Percentiles rank a stretch among this genome's conserved stretches.
Evolutionary conservation across 2,888 invertebrate species (phyloP).

Genomic region (Cloeon dipterum): DNA sequence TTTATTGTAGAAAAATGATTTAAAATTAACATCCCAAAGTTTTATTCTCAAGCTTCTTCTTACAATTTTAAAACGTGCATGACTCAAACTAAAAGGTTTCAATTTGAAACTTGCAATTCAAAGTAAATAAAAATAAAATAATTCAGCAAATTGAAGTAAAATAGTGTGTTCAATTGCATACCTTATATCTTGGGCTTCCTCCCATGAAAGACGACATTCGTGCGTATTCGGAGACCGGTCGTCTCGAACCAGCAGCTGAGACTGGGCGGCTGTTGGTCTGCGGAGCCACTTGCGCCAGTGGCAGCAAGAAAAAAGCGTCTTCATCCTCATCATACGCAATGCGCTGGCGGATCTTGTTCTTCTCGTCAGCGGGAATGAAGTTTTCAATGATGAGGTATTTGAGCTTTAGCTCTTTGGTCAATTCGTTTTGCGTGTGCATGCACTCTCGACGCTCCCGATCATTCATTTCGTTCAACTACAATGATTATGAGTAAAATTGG

Average conservation of each 20-base stretch:
- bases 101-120: too few species aligned
- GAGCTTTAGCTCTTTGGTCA: constrained; percentile 54
- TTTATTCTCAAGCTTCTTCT: too few species aligned
- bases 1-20: too few species aligned
- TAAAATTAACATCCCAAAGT: too few species aligned
- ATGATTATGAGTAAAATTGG: too few species aligned
- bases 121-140: too few species aligned
- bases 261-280: constrained; percentile 30
- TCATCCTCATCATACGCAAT: constrained; percentile 62
- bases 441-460: constrained; percentile 1
- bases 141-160: too few species aligned
- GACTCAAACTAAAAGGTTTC: too few species aligned
- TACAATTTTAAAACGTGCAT: too few species aligned
- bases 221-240: constrained; percentile 30
- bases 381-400: constrained; percentile 73
- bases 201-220: constrained; percentile 24
- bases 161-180: too few species aligned
- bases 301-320: constrained; percentile 41
- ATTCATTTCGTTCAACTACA: background rate
- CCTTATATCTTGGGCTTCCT: constrained; percentile 19
- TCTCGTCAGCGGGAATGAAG: constrained; percentile 68
- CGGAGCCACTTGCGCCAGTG: constrained; percentile 7
- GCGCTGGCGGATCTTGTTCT: constrained; percentile 44
- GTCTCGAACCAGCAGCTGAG: constrained; percentile 34
- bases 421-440: constrained; percentile 2